These are phyloP conservation scores for Diplolepis rosae DNA, from an alignment of 2,888 invertebrate species.

Conservation along the genomic window DNA sequence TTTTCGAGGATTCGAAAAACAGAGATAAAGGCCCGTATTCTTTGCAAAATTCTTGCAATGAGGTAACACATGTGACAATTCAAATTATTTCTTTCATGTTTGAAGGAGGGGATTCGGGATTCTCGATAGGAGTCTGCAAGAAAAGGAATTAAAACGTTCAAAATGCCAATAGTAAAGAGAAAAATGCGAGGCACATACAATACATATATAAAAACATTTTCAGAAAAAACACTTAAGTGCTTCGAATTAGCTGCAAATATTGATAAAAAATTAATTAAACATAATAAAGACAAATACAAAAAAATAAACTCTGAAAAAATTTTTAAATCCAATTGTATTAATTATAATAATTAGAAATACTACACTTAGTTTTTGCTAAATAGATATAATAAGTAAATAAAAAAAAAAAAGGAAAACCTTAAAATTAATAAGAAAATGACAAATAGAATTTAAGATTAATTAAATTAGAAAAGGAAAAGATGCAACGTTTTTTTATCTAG, in stretches of 20 bases:
- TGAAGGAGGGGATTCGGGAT: neutral
- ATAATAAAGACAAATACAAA: neutral
- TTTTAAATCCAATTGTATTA: neutral
- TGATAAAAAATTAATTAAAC: too few relatives aligned
- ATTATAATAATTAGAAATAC: neutral
- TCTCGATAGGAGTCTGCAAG: conserved; percentile 5
- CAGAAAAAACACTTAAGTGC: neutral
- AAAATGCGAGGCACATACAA: neutral
- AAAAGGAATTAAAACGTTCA: neutral
- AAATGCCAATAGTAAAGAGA: neutral
- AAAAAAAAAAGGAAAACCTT: neutral
- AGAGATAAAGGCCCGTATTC: conserved; percentile 69
- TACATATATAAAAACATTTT: neutral
- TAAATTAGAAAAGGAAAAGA: conserved; percentile 7
- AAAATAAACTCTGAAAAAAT: neutral
- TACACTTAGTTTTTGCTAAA: neutral
- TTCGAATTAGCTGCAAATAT: neutral
- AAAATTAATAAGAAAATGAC: conserved; percentile 10
- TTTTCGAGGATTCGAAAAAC: conserved; percentile 24
- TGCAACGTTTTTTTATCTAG: conserved; percentile 44
- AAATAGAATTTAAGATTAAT: neutral
- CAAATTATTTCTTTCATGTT: conserved; percentile 33
- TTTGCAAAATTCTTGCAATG: conserved; percentile 56
- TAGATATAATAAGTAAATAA: neutral
- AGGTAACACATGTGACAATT: conserved; percentile 40